A percentile compares a stretch with the other conserved stretches of the same genome.
Conservation (phyloP, 1,140 invertebrate species). For the Euschistus heros region DNA sequence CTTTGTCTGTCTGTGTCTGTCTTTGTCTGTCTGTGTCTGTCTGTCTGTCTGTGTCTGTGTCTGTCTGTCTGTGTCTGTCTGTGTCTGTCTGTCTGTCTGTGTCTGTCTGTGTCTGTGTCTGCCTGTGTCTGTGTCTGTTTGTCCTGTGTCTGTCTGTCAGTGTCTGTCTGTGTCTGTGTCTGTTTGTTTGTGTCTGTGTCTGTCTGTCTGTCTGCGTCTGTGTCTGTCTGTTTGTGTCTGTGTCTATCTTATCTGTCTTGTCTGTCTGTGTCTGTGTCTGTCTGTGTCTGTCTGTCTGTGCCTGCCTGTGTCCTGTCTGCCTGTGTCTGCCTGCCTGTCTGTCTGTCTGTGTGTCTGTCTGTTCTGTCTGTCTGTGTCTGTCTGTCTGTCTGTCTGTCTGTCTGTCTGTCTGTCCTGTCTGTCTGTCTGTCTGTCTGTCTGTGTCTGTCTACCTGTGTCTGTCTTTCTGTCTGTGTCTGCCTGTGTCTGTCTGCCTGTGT, state of each 20-base stretch:
- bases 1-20: constrained; percentile 17
- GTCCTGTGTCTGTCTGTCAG: constrained; percentile 27
- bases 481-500: too few species aligned
- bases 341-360: constrained; percentile 26
- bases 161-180: constrained; percentile 24
- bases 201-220: too few species aligned
- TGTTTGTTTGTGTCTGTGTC: too few species aligned
- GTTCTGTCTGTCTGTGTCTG: constrained; percentile 26
- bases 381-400: constrained; percentile 26
- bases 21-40: constrained; percentile 23
- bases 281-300: constrained; percentile 26
- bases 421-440: constrained; percentile 26
- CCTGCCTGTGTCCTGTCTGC: constrained; percentile 20
- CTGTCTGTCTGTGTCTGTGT: constrained; percentile 23
- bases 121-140: constrained; percentile 25
- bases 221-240: too few species aligned
- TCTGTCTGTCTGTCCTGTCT: constrained; percentile 18
- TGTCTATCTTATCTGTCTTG: too few species aligned
- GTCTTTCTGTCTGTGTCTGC: too few species aligned
- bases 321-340: constrained; percentile 22
- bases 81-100: constrained; percentile 24
- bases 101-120: constrained; percentile 24
- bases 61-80: constrained; percentile 21
- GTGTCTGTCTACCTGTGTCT: too few species aligned
- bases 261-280: constrained; percentile 25